These are phyloP conservation scores for Drosophila recens DNA, from an alignment of 2,888 invertebrate species.

Conservation along the genomic window DNA sequence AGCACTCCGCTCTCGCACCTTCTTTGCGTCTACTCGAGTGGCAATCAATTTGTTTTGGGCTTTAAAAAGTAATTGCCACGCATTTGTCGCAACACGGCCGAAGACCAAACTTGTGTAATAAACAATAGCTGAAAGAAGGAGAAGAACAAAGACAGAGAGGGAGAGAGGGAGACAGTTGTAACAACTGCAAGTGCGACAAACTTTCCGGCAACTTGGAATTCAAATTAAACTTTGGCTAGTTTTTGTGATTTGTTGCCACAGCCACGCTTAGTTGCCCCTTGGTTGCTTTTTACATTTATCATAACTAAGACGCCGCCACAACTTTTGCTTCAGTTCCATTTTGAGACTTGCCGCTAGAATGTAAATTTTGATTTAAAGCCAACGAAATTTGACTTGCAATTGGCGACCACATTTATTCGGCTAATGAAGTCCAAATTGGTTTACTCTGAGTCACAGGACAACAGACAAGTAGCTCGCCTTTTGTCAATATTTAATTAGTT, in stretches of 20 bases:
- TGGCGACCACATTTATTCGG: slow-evolving; percentile 25
- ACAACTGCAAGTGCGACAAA: slow-evolving; percentile 47
- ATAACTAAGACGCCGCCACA: slow-evolving; percentile 48
- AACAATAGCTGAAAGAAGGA: slow-evolving; percentile 11
- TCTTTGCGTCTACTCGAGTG: slow-evolving; percentile 29
- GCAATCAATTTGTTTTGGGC: slow-evolving; percentile 76
- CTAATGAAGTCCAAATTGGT: slow-evolving; percentile 62
- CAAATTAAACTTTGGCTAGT: slow-evolving; percentile 73
- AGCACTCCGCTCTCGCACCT: slow-evolving; percentile 42
- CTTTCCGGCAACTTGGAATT: slow-evolving; percentile 70
- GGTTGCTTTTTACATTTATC: slow-evolving; percentile 63
- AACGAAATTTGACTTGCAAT: slow-evolving; percentile 17
- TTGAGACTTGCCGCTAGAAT: slow-evolving; percentile 19
- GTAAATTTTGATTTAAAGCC: slow-evolving; percentile 29
- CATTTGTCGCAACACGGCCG: slow-evolving; percentile 63
- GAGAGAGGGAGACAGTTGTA: not conserved
- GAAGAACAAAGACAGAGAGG: not conserved
- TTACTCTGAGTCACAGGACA: slow-evolving; percentile 18
- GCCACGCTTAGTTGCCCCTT: slow-evolving; percentile 6
- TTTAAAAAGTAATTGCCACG: slow-evolving; percentile 75
- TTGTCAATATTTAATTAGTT: slow-evolving; percentile 78
- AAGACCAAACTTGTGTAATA: slow-evolving; percentile 20
- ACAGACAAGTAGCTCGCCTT: slow-evolving; percentile 11
- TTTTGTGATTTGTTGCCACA: slow-evolving; percentile 62
- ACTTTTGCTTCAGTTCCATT: slow-evolving; percentile 31